A percentile compares a stretch with the other conserved stretches of the same genome.
phyloP scores from a whole-genome alignment of 1,140 invertebrate species.

The Drosophila ogumai region DNA sequence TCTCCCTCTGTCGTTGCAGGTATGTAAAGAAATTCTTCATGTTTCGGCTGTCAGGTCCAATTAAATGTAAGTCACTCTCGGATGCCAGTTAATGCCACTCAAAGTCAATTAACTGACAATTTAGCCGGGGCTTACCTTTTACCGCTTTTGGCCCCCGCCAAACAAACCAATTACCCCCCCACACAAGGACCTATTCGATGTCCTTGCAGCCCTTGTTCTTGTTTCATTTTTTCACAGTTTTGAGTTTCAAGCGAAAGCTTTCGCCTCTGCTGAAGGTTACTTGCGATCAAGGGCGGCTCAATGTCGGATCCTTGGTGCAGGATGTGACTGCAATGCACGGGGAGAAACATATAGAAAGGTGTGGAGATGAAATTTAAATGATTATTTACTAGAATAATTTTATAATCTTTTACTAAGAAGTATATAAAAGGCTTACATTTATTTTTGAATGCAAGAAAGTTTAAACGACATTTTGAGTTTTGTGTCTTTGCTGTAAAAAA shows the following conservation, averaged over 20 bases:
- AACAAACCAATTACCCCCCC: slow-evolving; percentile 19
- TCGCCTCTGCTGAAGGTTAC: slow-evolving; percentile 51
- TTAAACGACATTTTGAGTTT: accelerated
- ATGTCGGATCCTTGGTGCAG: slow-evolving; percentile 71
- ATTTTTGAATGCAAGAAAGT: not conserved
- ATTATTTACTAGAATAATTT: not conserved
- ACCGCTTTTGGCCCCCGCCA: not conserved
- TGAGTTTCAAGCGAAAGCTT: slow-evolving; percentile 21
- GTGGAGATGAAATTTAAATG: not conserved
- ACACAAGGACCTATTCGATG: slow-evolving; percentile 29
- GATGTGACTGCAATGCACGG: slow-evolving; percentile 19
- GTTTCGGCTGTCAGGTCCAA: slow-evolving; percentile 28
- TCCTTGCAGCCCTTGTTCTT: slow-evolving; percentile 2
- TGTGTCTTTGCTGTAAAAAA: not conserved
- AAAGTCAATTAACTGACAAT: slow-evolving; percentile 64
- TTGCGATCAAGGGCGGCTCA: slow-evolving; percentile 73
- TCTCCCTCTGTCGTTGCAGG: slow-evolving; percentile 31
- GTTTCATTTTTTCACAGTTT: slow-evolving; percentile 10
- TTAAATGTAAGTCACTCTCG: slow-evolving; percentile 45
- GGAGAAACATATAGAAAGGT: not conserved
- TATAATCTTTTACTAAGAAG: not conserved
- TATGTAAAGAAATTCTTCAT: slow-evolving; percentile 38
- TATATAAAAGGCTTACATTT: too few species aligned
- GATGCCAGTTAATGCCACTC: slow-evolving; percentile 50
- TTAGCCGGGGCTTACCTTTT: slow-evolving; percentile 38